Evolutionary conservation across 2,888 invertebrate genomes (phyloP).

Genomic region (Diarsia dahlii): DNA sequence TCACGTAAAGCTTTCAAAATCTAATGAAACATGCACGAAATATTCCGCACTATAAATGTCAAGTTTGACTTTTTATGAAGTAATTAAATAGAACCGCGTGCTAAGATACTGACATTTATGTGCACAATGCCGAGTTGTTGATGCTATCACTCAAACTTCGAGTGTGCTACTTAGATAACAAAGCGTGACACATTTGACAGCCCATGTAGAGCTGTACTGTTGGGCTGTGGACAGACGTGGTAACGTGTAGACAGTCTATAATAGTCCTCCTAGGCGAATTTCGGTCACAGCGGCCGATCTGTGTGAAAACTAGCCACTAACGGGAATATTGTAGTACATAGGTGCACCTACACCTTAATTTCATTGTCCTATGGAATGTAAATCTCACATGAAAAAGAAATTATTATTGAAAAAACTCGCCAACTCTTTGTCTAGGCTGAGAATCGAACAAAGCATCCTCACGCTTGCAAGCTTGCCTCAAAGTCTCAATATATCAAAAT

Average conservation of each 20-base stretch:
- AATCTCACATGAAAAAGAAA: not conserved
- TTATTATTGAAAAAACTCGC: not conserved
- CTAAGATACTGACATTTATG: conserved; percentile 60
- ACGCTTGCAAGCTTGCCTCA: no score
- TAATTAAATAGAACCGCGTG: conserved; percentile 45
- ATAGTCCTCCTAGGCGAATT: not conserved
- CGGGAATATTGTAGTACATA: not conserved
- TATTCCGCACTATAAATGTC: conserved; percentile 43
- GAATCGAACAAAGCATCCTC: no score
- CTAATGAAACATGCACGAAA: conserved; percentile 11
- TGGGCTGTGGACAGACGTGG: not conserved
- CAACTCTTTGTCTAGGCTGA: not conserved
- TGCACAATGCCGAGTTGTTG: conserved; percentile 51
- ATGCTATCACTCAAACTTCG: conserved; percentile 56
- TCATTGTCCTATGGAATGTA: not conserved
- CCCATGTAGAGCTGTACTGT: conserved; percentile 11
- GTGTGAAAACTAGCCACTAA: not conserved
- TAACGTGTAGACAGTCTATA: not conserved
- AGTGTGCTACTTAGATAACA: conserved; percentile 59
- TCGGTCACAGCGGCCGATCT: not conserved
- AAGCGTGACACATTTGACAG: conserved; percentile 44
- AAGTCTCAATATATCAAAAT: not conserved
- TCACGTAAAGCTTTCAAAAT: conserved; percentile 15
- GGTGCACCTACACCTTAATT: not conserved
- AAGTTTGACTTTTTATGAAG: conserved; percentile 40